Conservation (phyloP, 2,113 vertebrate species). For the Brachyhypopomus occidentalis region DNA sequence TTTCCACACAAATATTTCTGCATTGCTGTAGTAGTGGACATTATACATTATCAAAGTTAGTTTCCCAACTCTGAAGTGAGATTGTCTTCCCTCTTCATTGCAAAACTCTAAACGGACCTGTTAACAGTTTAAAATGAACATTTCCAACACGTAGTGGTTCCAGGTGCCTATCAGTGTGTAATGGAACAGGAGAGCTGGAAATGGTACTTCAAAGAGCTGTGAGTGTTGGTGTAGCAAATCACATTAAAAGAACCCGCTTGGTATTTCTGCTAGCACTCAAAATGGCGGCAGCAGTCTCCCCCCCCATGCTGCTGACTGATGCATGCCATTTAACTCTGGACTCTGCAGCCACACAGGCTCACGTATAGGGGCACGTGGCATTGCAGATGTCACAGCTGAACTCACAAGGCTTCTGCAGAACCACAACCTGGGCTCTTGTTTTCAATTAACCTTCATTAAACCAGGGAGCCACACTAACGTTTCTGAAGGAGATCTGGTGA, state of each 20-base stretch:
- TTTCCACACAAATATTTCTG: not conserved
- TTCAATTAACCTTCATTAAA: conserved; percentile 25
- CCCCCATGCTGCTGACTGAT: conserved; percentile 16
- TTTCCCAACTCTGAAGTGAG: not conserved
- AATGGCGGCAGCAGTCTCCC: conserved; percentile 49
- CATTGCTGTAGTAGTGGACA: not conserved
- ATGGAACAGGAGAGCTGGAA: conserved; percentile 19
- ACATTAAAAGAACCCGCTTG: conserved; percentile 63
- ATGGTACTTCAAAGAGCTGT: conserved; percentile 61
- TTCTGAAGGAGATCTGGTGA: not conserved
- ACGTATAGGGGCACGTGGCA: conserved; percentile 30
- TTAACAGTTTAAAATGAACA: conserved; percentile 5
- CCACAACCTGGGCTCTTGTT: not conserved
- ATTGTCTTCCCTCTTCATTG: not conserved
- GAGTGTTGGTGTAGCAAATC: conserved; percentile 61
- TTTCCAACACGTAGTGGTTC: conserved; percentile 6
- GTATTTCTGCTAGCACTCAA: conserved; percentile 54
- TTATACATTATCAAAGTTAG: not conserved
- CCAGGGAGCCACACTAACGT: not conserved
- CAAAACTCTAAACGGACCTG: not conserved
- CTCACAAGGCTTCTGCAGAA: conserved; percentile 61
- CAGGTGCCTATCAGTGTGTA: not conserved
- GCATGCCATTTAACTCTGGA: conserved; percentile 1
- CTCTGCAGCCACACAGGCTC: not conserved
- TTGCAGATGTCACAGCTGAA: conserved; percentile 38